Base-by-base conservation (phyloP, 35 echinoderm and acorn worm species). In the Ptychodera flava region DNA sequence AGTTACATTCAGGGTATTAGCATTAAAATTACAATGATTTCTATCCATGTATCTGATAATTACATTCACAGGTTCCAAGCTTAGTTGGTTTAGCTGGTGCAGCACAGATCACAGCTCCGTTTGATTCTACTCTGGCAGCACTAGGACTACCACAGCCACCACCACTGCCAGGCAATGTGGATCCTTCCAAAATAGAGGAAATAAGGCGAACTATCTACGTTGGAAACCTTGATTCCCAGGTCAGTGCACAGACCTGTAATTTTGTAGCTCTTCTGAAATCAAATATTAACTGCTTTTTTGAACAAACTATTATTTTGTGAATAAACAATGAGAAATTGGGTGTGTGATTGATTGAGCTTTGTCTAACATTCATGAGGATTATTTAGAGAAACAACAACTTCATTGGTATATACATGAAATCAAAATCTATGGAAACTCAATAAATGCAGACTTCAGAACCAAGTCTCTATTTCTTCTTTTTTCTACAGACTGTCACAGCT, bases 161-260 rank as follows among this genome's bases (percentile, higher is more conserved):
- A 64, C 95, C 95, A 37, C 95, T 87, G 29, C 92, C 93, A 1
- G 87, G 87, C 31, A 97, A 97, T 75, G 95, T 97, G 30, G 95
- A 97, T 36, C 95, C 95, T 27, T 91, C 95, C 32, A 97, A 97
- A 79, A 89, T 97, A 29, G 95, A 97, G 38, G 95, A 97, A 87
- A 97, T 97, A 35, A 85, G 95, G 30, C 86, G 95, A 12, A 97
- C 95, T 36, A 90, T 97, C 16, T 97, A 97, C 36, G 95, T 97
- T 53, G 95, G 95, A n/a, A 97, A 97, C 34, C 79, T 97, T 35
- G 95, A 97, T 52, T 97, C 95, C 29, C 87, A 80, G 29, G 95
- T 97, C 36, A 97, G 91, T 93, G 53, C 1, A 16, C n/a, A 15
- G 15, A n/a, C n/a, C n/a, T n/a, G n/a, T 77, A 77, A 77, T 77